Percentiles rank a stretch among this genome's conserved stretches.
phyloP scores from a whole-genome alignment of 2,888 invertebrate species.

The Machimus atricapillus region DNA sequence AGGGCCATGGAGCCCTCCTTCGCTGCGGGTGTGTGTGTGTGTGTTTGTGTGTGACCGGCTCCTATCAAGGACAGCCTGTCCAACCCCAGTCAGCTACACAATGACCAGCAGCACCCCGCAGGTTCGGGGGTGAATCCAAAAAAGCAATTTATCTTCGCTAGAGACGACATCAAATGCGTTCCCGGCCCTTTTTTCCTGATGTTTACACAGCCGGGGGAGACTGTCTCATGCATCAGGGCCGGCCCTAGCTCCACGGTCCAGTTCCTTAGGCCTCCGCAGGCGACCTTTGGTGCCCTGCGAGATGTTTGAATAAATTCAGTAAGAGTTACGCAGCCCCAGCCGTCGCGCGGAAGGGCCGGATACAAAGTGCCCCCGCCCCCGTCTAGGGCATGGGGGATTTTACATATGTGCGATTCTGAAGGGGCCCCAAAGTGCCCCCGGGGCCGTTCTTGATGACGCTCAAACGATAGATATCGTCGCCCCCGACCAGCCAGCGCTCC shows the following conservation, averaged over 20 bases:
- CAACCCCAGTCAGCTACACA: conserved; percentile 9
- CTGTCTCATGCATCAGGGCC: neutral
- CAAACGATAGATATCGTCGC: neutral
- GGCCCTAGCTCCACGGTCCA: neutral
- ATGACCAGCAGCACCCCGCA: neutral
- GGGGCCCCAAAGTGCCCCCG: neutral
- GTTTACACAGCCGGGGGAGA: conserved; percentile 9
- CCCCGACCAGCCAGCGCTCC: neutral
- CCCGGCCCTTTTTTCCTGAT: neutral
- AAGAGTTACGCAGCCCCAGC: neutral
- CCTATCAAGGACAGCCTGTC: conserved; percentile 15
- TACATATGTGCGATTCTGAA: neutral
- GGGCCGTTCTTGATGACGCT: neutral
- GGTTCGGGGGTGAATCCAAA: neutral
- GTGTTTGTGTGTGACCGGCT: neutral
- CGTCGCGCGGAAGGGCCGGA: neutral
- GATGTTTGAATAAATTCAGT: neutral
- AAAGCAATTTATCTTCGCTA: conserved; percentile 34
- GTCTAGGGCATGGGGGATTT: neutral
- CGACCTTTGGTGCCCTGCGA: neutral
- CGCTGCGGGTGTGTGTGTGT: neutral
- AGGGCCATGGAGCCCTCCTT: neutral
- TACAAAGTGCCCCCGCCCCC: neutral
- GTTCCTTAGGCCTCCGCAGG: neutral
- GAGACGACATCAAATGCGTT: conserved; percentile 33